Evolutionary conservation across 2,888 invertebrate species (phyloP), one percentile per base, ranked within the genome.

Genomic region (Nebria salina): DNA sequence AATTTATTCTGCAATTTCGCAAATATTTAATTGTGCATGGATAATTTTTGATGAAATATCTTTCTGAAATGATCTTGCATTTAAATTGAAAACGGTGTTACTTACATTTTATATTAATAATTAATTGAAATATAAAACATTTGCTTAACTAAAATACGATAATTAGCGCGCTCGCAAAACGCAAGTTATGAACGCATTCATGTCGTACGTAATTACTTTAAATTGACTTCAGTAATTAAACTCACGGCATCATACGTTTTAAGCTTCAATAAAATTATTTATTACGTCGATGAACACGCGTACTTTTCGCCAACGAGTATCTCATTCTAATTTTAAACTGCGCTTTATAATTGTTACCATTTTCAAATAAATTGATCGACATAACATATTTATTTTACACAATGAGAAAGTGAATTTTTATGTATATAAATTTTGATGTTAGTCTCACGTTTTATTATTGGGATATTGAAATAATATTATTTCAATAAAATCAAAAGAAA

Each of bases 211-310:
- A 79, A 79, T 79, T 79, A 79, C 75, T 79, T 54, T 66, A 79
- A 79, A 79, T 79, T 75, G 75, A 79, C 75, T 75, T 26, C 20
- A 43, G 79, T 79, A 79, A 79, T 79, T 79, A 79, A 79, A 68
- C 75, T 25, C 68, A 79, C 66, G 79, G 54, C 54, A 75, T 68
- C 74, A 68, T 79, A 66, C 79, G 54, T 54, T 79, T 75, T 68
- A 68, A 79, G 68, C 79, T 79, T 74, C 79, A 79, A 79, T 75
- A 78, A 78, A 78, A 65, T 78, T 78, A 79, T 79, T 79, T 79
- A 79, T 79, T 75, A 65, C 79, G 66, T 11, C 13, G 26, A 34
- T 34, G 70, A 70, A 70, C 25, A 25, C 15, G 11, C 25, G 20
- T 26, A 34, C 70, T 20, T 7, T 11, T 15, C 7, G 66, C 8